Base-by-base conservation (phyloP, 1,140 invertebrate genomes). In the Drosophila lini region DNA sequence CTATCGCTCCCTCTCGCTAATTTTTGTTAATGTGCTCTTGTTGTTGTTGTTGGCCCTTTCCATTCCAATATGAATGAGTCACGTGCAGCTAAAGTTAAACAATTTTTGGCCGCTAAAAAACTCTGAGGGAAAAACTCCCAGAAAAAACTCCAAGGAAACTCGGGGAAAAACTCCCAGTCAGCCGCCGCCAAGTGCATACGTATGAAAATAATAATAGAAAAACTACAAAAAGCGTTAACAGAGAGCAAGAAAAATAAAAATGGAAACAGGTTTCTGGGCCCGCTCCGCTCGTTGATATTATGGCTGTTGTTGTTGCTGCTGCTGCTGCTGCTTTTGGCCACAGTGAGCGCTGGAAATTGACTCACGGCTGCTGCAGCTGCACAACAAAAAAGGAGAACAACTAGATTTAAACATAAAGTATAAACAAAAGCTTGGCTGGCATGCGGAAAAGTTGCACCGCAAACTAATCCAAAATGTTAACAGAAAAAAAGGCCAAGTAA, bases 231-330 rank as follows among this genome's bases (percentile, higher is more conserved):
- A 44, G 32, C 52, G 52, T 53, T 53, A 53, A 53, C 32, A 53
- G 52, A 53, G 52, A 53, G 52, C 58, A 59, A 63, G 31, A 45
- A 69, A 77, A 58, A 71, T 50, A 34, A 65, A 70, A 70, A 63
- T 40, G 13, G 62, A 79, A 85, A 85, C 81, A 56, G 81, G 81
- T 85, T 85, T 82, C 70, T 56, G 47, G 63, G 42, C 16, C 44
- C 77, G 77, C 74, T 77, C 58, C 57, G 81, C 76, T 63, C 61
- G 58, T 62, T 61, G n/a, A 7, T 32, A 9, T 48, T 65, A 41
- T 22, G 50, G 25, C n/a, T 31, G 45, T 15, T 47, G 44, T 67
- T 73, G 80, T 81, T 60, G 53, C 34, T 63, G 45, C 31, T 60
- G 31, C 31, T 36, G 11, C 34, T 63, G 61, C 61, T 61, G 61